Percentiles rank a stretch among this genome's conserved stretches.
Conservation (phyloP, 2,113 vertebrate genomes). For the Tonatia bakeri region DNA sequence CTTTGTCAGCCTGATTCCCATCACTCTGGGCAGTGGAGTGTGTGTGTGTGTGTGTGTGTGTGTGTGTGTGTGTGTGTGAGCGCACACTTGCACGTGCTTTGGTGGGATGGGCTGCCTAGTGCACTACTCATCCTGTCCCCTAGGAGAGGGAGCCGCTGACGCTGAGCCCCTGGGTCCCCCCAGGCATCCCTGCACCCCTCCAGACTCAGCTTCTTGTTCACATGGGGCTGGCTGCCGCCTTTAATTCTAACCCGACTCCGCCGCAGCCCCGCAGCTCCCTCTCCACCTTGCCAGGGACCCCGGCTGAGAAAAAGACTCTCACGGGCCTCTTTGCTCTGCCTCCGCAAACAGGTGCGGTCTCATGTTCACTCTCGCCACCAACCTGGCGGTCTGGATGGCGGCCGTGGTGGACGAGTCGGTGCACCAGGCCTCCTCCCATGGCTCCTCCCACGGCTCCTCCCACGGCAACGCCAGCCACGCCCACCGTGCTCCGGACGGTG, state of each 20-base stretch:
- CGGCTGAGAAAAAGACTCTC: not conserved
- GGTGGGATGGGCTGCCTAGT: not conserved
- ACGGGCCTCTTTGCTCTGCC: not conserved
- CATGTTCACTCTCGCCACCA: slow-evolving; percentile 93
- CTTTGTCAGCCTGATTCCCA: not conserved
- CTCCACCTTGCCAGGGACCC: not conserved
- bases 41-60: too few species aligned
- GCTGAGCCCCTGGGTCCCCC: not conserved
- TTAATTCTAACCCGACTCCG: too few species aligned
- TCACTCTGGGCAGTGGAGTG: too few species aligned
- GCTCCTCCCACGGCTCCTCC: not conserved
- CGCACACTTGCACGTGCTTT: too few species aligned
- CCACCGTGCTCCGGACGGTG: slow-evolving; percentile 19
- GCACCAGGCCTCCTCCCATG: slow-evolving; percentile 84
- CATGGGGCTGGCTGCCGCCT: not conserved
- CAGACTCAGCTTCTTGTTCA: not conserved
- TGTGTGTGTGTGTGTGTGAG: too few species aligned
- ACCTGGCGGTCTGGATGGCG: slow-evolving; percentile 93
- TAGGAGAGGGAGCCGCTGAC: not conserved
- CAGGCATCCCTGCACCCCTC: not conserved
- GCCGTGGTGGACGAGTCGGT: slow-evolving; percentile 92
- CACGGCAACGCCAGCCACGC: slow-evolving; percentile 13
- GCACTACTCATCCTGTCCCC: not conserved
- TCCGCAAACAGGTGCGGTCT: slow-evolving; percentile 87
- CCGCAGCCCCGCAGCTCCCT: too few species aligned